Evolutionary conservation across 1,140 invertebrate species (phyloP), one percentile per base, ranked within the genome.

Genomic region (Bradynema listronoti): DNA sequence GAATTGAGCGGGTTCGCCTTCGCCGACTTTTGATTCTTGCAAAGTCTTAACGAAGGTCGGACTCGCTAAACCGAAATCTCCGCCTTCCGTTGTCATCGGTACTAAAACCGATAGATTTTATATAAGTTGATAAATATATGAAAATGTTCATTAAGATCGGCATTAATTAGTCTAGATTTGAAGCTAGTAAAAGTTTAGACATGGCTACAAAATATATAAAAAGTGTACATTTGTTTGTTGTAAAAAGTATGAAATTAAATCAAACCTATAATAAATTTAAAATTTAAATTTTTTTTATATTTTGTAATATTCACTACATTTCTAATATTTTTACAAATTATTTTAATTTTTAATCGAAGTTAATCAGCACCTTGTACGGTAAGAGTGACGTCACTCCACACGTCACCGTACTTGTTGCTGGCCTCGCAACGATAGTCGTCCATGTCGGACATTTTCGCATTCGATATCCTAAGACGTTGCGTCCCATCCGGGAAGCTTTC

Each of bases 1-100:
- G 68, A 94, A 91, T 77, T 88, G 87, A 9, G 90, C 85, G 1
- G 88, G 89, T 47, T 86, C 86, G 39, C 88, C 88, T 79, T 93
- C 90, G 66, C 89, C 86, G 0, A 85, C 64, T 6, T 34, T 29
- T n/a, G 53, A 46, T 22, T 65, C 64, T 42, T 68, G 29, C 11
- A 66, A 42, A 4, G 34, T 43, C 16, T 34, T 46, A 19, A 66
- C 65, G 33, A 66, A 69, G 9, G 49, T 46, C 4, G 64, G 64
- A 11, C 59, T 45, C 2, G 52, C 52, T 24, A 55, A 27, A 47
- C 32, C 52, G 19, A 47, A 27, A 19, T 30, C 33, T 56, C 52
- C 52, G n/a, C 14, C 50, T 16, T 55, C 22, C 2, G 3, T 27
- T n/a, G 32, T 16, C 4, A 45, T 50, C 4, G 52, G 52, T 19